phyloP scores from a whole-genome alignment of 2,113 vertebrate species.

The Puffinus mauretanicus region DNA sequence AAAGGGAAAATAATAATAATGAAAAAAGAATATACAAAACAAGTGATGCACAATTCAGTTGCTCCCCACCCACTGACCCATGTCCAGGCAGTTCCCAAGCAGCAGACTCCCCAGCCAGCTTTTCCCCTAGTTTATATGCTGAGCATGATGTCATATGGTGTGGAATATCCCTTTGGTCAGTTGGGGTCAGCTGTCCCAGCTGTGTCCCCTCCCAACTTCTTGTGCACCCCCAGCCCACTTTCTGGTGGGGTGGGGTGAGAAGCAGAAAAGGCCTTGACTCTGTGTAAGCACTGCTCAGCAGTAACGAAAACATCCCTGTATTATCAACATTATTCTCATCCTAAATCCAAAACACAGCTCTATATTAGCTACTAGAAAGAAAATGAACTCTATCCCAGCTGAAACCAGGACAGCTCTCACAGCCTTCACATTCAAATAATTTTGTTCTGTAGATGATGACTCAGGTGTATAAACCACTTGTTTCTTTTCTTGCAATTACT shows the following conservation, averaged over 20 bases:
- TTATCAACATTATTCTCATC: no score
- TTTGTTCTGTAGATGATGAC: slow-evolving; percentile 23
- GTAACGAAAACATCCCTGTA: no score
- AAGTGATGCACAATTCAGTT: background rate
- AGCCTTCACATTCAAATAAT: slow-evolving; percentile 11
- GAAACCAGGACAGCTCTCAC: background rate
- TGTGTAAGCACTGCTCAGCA: no score
- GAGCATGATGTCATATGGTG: background rate
- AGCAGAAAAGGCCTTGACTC: no score
- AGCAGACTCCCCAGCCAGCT: background rate
- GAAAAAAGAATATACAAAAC: background rate
- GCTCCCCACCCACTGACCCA: background rate
- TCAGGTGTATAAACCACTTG: slow-evolving; percentile 32
- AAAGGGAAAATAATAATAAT: no score
- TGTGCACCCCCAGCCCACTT: no score
- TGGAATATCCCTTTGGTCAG: background rate
- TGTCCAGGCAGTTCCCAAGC: background rate
- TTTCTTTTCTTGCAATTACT: background rate
- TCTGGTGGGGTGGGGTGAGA: no score
- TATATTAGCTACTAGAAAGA: no score
- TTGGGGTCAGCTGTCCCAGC: background rate
- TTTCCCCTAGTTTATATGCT: background rate
- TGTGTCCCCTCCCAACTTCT: no score
- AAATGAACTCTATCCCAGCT: no score
- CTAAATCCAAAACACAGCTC: no score